phyloP scores from a whole-genome alignment of 2,797 vertebrate species.

The Dipus sagitta region DNA sequence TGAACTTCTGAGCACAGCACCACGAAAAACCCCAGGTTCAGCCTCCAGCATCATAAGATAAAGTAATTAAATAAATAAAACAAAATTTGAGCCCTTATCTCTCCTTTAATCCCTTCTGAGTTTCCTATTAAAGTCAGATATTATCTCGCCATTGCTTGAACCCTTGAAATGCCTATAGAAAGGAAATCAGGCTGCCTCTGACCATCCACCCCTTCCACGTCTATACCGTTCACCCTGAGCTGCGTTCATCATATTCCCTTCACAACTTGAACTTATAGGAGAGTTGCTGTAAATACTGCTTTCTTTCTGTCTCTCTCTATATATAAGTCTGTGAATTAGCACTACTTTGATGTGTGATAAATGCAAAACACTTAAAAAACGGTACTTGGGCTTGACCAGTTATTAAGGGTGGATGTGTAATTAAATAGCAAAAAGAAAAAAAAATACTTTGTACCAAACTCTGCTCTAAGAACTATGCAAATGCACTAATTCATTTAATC shows the following conservation, averaged over 20 bases:
- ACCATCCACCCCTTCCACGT: background rate
- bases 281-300: background rate
- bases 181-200: background rate
- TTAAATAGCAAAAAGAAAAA: background rate
- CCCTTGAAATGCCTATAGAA: background rate
- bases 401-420: constrained; percentile 42
- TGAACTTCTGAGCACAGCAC: background rate
- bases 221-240: background rate
- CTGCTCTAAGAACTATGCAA: background rate
- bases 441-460: background rate
- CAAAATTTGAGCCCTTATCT: background rate
- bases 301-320: background rate
- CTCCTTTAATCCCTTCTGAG: background rate
- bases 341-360: background rate
- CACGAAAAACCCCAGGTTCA: background rate
- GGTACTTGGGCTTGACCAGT: constrained; percentile 6
- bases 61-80: background rate
- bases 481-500: background rate
- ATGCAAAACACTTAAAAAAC: background rate
- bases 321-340: background rate
- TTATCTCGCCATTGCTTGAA: background rate
- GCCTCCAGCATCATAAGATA: background rate
- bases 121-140: constrained; percentile 20
- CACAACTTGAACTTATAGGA: background rate
- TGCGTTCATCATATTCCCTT: background rate